Evolutionary conservation across 2,888 invertebrate species (phyloP), one percentile per base, ranked within the genome.

Genomic region (Halictus ligatus): DNA sequence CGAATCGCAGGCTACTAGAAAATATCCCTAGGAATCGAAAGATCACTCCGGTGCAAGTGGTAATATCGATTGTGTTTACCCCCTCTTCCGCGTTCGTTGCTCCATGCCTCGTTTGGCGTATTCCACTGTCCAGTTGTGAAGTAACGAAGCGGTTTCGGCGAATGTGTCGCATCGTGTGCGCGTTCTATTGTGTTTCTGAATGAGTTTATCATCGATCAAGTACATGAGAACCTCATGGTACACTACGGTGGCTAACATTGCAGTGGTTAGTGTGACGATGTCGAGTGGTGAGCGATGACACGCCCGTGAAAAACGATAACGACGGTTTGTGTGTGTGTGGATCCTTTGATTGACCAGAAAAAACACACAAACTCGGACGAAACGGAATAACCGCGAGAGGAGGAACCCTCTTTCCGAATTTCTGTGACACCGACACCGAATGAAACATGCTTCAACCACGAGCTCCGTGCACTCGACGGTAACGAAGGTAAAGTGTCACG

Each of bases 301-400:
- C 92, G 89, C 92, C 92, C 92, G 92, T 84, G 86, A 76, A 84
- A 89, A 87, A 80, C 80, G 83, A 85, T 84, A 76, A 85, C 83
- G 83, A 76, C 81, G 64, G 79, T 75, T 29, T 1, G 76, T 76
- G 54, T 35, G 5, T 35, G 35, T 35, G 79, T 73, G 64, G 78
- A 84, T 72, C 72, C 86, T 80, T 74, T 69, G 83, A 86, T 83
- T 72, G 75, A 84, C 67, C 75, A 80, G 54, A 40, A 75, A 40
- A 75, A 71, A 21, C 21, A 6, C 54, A 10, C 21, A 58, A 35
- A 29, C 35, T 67, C 58, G 64, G 73, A 85, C 76, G 64, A 54
- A 75, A 78, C 82, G 78, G 76, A 76, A 60, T 80, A 74, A 50
- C 78, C 29, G 58, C 50, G 58, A 72, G 50, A 76, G 64, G 67